Conservation (phyloP, 2,888 invertebrate species). For the Heteromurus nitidus region DNA sequence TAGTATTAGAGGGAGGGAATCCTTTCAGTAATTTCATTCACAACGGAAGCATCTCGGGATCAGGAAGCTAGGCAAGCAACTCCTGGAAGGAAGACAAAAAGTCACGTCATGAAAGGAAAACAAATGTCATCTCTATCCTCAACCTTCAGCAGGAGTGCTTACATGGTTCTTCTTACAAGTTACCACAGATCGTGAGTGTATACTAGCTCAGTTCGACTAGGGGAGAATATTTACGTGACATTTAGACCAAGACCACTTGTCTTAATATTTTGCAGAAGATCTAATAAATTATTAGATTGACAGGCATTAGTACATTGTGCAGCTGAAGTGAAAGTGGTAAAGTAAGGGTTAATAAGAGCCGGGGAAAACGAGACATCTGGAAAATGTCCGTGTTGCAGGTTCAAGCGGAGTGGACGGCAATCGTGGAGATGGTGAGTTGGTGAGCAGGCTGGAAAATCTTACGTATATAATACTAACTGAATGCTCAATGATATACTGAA, state of each 20-base stretch:
- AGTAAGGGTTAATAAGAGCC: background rate
- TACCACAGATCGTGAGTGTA: no score
- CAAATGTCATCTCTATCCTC: no score
- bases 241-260: no score
- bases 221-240: no score
- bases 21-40: conserved; percentile 17
- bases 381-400: conserved; percentile 67
- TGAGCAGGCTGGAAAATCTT: conserved; percentile 1
- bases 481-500: background rate
- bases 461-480: background rate
- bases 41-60: background rate
- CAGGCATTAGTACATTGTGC: no score
- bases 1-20: background rate
- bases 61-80: conserved; percentile 13
- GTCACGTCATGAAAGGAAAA: conserved; percentile 33
- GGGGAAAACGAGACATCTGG: conserved; percentile 35
- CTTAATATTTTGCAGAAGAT: no score
- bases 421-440: conserved; percentile 63
- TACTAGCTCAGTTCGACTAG: no score
- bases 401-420: conserved; percentile 68
- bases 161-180: no score
- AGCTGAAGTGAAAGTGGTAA: conserved; percentile 11
- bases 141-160: no score
- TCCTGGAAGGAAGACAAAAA: conserved; percentile 20
- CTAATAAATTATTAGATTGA: no score